phyloP scores from a whole-genome alignment of 1,140 invertebrate genomes.

The Aphaenogaster floridana region DNA sequence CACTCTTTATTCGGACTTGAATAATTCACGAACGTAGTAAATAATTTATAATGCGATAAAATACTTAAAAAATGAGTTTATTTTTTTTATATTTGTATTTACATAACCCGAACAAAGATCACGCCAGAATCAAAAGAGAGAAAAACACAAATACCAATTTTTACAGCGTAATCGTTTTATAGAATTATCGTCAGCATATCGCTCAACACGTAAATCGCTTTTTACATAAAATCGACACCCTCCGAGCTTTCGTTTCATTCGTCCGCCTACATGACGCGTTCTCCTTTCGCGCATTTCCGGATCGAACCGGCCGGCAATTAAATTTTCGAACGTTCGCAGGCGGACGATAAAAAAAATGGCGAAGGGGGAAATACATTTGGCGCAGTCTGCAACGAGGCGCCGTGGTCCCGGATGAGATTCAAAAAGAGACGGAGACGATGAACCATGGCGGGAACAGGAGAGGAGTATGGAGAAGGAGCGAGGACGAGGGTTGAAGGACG shows the following conservation, averaged over 20 bases:
- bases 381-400: constrained; percentile 69
- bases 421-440: constrained; percentile 61
- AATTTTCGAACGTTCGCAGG: constrained; percentile 64
- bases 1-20: constrained; percentile 22
- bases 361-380: constrained; percentile 75
- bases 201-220: constrained; percentile 45
- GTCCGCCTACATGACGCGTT: constrained; percentile 34
- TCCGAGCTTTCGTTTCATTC: constrained; percentile 54
- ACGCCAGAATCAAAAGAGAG: neutral
- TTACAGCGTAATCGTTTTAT: constrained; percentile 53
- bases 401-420: constrained; percentile 71
- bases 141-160: constrained; percentile 45
- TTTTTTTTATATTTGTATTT: constrained; percentile 8
- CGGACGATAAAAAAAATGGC: constrained; percentile 68
- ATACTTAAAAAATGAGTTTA: constrained; percentile 29
- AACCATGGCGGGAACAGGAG: constrained; percentile 39
- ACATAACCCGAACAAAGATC: constrained; percentile 22
- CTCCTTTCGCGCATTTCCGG: constrained; percentile 57
- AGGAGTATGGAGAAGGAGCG: constrained; percentile 44
- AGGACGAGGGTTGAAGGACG: constrained; percentile 41
- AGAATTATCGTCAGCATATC: constrained; percentile 63
- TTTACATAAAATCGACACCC: constrained; percentile 58
- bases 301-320: constrained; percentile 60
- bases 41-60: constrained; percentile 43
- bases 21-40: constrained; percentile 46